These are phyloP conservation scores for Odontesthes bonariensis DNA, from an alignment of 2,113 vertebrate genomes.

Conservation along the genomic window DNA sequence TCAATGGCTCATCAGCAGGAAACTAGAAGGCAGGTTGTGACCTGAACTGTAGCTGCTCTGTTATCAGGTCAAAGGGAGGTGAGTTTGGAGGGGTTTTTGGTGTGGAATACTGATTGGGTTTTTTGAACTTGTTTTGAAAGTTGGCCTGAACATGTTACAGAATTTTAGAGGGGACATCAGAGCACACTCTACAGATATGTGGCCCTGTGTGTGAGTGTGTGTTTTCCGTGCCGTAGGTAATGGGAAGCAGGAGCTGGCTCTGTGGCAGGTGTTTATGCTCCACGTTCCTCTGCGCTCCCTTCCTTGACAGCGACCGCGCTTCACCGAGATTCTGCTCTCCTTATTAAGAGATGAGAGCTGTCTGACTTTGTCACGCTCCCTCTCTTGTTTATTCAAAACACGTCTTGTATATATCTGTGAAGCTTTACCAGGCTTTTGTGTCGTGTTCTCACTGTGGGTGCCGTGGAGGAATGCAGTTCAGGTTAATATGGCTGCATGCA, in stretches of 20 bases:
- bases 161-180: background rate
- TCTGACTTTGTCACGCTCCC: constrained; percentile 4
- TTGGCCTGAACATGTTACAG: too few species aligned
- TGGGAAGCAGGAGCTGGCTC: constrained; percentile 64
- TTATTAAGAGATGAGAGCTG: constrained; percentile 82
- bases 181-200: background rate
- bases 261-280: constrained; percentile 80
- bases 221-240: constrained; percentile 56
- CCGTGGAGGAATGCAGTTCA: background rate
- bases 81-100: background rate
- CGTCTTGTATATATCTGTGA: background rate
- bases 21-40: constrained; percentile 13
- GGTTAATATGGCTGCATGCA: background rate
- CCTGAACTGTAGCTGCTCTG: background rate
- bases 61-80: constrained; percentile 21
- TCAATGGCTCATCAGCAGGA: background rate
- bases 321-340: constrained; percentile 66
- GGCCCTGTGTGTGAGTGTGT: constrained; percentile 5
- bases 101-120: too few species aligned
- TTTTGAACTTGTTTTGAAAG: too few species aligned
- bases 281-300: constrained; percentile 66
- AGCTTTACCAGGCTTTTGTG: background rate
- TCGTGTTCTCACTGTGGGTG: background rate
- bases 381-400: background rate
- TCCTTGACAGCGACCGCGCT: constrained; percentile 37